Conservation (phyloP, 2,888 invertebrate species). For the Uropetala carovei region DNA sequence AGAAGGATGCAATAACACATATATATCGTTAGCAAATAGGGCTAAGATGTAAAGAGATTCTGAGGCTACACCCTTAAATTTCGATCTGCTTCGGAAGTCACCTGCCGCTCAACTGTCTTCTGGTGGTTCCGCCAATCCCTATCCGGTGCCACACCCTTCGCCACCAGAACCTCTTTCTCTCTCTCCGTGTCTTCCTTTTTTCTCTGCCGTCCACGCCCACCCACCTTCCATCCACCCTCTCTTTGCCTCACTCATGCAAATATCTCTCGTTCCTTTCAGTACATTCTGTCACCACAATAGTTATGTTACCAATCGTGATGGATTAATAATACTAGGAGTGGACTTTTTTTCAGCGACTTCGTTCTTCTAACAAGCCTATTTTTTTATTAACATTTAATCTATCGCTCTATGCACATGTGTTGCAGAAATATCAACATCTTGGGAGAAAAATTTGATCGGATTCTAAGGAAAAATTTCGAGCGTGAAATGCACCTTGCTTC, state of each 20-base stretch:
- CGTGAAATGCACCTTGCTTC: no score
- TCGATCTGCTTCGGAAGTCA: conserved; percentile 34
- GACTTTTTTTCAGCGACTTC: no score
- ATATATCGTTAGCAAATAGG: no score
- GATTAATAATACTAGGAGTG: no score
- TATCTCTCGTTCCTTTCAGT: not conserved
- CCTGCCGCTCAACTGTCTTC: not conserved
- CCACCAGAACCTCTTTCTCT: not conserved
- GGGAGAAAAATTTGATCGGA: no score
- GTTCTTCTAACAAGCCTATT: no score
- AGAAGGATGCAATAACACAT: no score
- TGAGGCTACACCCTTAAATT: not conserved
- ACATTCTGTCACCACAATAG: not conserved
- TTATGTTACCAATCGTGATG: not conserved
- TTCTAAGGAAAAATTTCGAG: no score
- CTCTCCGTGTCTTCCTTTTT: no score
- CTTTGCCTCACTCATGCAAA: not conserved
- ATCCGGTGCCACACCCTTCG: not conserved
- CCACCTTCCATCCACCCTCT: not conserved
- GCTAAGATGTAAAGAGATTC: not conserved
- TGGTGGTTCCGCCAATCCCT: not conserved
- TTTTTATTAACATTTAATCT: no score
- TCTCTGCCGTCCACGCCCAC: not conserved
- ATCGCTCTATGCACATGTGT: no score
- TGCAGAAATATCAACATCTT: no score